A percentile compares a stretch with the other conserved stretches of the same genome.
phyloP scores from a whole-genome alignment of 2,888 invertebrate species.

The Sinotaia quadrata region DNA sequence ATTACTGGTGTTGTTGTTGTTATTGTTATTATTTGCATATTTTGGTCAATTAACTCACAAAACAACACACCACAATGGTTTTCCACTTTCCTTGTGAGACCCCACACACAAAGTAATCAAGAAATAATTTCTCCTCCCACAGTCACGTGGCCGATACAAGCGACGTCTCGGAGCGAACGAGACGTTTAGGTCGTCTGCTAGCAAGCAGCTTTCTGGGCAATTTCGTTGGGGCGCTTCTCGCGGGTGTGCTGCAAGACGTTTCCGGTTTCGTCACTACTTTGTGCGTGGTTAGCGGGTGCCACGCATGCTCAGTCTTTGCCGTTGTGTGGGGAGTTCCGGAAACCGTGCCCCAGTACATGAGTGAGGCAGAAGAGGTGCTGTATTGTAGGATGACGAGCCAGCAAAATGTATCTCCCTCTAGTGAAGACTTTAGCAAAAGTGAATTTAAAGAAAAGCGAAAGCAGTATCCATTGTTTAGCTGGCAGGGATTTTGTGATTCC shows the following conservation, averaged over 20 bases:
- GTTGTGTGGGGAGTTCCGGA: slow-evolving; percentile 59
- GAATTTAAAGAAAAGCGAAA: neutral
- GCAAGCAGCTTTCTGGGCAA: slow-evolving; percentile 71
- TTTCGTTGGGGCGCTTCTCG: slow-evolving; percentile 67
- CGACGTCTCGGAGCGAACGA: slow-evolving; percentile 61
- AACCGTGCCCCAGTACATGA: slow-evolving; percentile 32
- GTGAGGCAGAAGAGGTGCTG: neutral
- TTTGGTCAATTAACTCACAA: too few relatives aligned
- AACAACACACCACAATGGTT: too few relatives aligned
- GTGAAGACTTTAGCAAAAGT: too few relatives aligned
- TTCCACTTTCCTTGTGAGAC: too few relatives aligned
- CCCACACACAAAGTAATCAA: too few relatives aligned
- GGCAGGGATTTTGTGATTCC: slow-evolving; percentile 28
- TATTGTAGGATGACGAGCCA: neutral
- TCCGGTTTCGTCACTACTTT: slow-evolving; percentile 56
- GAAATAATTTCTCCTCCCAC: neutral
- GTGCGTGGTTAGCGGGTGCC: slow-evolving; percentile 57
- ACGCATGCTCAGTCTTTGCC: slow-evolving; percentile 58
- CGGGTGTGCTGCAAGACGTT: slow-evolving; percentile 60
- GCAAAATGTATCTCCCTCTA: too few relatives aligned
- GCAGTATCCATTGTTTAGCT: slow-evolving; percentile 15
- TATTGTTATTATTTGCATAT: too few relatives aligned
- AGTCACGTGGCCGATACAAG: slow-evolving; percentile 66
- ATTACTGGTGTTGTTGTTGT: too few relatives aligned
- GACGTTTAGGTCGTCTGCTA: slow-evolving; percentile 64